Evolutionary conservation across 2,113 vertebrate genomes (phyloP), one percentile per base, ranked within the genome.

Genomic region (Bostrychus sinensis): DNA sequence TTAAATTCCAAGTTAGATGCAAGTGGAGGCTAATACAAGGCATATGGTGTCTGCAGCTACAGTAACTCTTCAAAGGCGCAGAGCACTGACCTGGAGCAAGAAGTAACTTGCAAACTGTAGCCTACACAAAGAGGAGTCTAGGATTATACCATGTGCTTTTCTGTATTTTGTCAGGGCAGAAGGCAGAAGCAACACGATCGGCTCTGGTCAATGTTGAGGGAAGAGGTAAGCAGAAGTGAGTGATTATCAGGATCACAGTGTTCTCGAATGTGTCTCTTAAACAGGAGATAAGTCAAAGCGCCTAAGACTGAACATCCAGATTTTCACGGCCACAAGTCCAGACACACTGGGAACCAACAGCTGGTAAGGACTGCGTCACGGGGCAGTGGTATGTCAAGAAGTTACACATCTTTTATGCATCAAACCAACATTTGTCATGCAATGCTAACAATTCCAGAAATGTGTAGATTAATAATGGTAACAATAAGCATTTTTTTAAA

Each of bases 11-110:
- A 72, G 73, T 72, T 70, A 75, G 70, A 71, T 74, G 70, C 46
- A 63, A 70, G 42, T 22, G 50, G 58, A 66, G 76, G 67, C 60
- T 89, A 88, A 90, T 84, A 73, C 68, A 68, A 72, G 90, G 83
- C 90, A 90, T 81, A 88, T 88, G 89, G 70, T 36, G 76, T 79
- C 74, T 62, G 64, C 48, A 69, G 65, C 64, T 72, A 56, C 68
- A 76, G 30, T 41, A 46, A 70, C 62, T 77, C 77, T 84, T 87
- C 80, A 91, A 86, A 86, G 73, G 62, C 45, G 66, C 62, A 70
- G 58, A 6, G 62, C 28, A 62, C 55, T 73, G 70, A 84, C 70
- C 75, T 62, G 60, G 85, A 86, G 65, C 84, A 86, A 79, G 82
- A 83, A 76, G 75, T 68, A 79, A 80, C 80, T 72, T 82, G 74